A percentile compares a stretch with the other conserved stretches of the same genome.
These are phyloP conservation scores for Drosophila acutilabella DNA, from an alignment of 2,888 invertebrate genomes.

Conservation along the genomic window DNA sequence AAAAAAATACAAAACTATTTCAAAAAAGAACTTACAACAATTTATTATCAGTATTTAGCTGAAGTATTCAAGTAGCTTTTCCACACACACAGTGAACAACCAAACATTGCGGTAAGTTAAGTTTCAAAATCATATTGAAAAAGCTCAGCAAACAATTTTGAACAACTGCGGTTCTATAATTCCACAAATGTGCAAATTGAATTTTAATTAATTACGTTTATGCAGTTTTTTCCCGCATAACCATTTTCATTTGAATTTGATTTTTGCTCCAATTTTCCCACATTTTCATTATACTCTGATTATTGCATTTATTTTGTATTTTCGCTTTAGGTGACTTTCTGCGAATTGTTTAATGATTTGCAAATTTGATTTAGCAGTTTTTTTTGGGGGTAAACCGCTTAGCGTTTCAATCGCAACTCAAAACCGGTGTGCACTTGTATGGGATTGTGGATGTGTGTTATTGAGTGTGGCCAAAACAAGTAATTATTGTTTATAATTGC, in stretches of 20 bases:
- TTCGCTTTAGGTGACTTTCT: constrained; percentile 9
- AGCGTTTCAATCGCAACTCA: background rate
- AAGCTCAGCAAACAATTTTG: constrained; percentile 16
- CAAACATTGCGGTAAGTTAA: constrained; percentile 48
- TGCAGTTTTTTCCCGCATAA: constrained; percentile 38
- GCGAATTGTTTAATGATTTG: constrained; percentile 61
- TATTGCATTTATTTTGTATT: constrained; percentile 40
- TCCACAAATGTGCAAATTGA: constrained; percentile 33
- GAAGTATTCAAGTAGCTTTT: background rate
- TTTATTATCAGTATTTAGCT: background rate
- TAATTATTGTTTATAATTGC: constrained; percentile 15
- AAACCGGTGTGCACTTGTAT: background rate
- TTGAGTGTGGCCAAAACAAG: background rate
- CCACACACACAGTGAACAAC: constrained; percentile 7
- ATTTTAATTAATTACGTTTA: constrained; percentile 73
- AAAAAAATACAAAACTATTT: background rate
- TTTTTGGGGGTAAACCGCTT: constrained; percentile 29
- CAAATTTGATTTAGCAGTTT: constrained; percentile 47
- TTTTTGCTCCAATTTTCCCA: background rate
- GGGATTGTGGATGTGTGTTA: background rate
- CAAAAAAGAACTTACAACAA: constrained; percentile 13
- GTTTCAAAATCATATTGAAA: constrained; percentile 28
- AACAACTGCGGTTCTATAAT: constrained; percentile 31
- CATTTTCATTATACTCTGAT: constrained; percentile 12
- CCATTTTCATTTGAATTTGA: background rate